These are phyloP conservation scores for Leptobrachium ailaonicum DNA, from an alignment of 2,113 vertebrate genomes.

Conservation along the genomic window DNA sequence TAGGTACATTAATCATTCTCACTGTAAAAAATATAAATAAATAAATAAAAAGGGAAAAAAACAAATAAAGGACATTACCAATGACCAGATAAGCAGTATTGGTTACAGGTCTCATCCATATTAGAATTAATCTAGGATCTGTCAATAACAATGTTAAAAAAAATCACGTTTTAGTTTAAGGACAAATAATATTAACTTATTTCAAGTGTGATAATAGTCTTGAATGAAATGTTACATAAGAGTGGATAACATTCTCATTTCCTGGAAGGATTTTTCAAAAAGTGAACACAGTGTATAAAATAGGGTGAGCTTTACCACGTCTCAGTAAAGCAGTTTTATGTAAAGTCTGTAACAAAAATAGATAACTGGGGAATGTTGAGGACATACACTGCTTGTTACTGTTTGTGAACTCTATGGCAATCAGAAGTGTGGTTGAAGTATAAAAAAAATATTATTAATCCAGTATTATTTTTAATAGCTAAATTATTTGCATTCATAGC, in stretches of 20 bases:
- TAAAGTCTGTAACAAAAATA: too few relatives aligned
- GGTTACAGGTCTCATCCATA: conserved; percentile 59
- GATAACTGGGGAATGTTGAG: too few relatives aligned
- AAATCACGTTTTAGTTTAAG: conserved; percentile 9
- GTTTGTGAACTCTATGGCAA: too few relatives aligned
- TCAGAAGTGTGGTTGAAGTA: too few relatives aligned
- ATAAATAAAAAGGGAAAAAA: conserved; percentile 59
- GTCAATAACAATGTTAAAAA: conserved; percentile 61
- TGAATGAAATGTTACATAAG: conserved; percentile 36
- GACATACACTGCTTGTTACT: too few relatives aligned
- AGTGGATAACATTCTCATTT: neutral
- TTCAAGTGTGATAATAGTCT: conserved; percentile 41
- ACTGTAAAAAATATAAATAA: conserved; percentile 52
- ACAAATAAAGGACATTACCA: conserved; percentile 71
- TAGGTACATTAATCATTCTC: conserved; percentile 74
- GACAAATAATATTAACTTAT: conserved; percentile 46
- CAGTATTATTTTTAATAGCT: too few relatives aligned
- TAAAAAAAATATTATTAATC: too few relatives aligned
- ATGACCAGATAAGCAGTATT: conserved; percentile 61
- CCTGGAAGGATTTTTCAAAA: neutral
- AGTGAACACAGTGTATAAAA: too few relatives aligned
- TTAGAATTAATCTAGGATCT: conserved; percentile 64
- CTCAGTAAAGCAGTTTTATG: too few relatives aligned
- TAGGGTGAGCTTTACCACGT: too few relatives aligned
- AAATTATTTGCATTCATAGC: too few relatives aligned